phyloP scores from a whole-genome alignment of 2,113 vertebrate genomes.

The Neodontobutis hainanensis region DNA sequence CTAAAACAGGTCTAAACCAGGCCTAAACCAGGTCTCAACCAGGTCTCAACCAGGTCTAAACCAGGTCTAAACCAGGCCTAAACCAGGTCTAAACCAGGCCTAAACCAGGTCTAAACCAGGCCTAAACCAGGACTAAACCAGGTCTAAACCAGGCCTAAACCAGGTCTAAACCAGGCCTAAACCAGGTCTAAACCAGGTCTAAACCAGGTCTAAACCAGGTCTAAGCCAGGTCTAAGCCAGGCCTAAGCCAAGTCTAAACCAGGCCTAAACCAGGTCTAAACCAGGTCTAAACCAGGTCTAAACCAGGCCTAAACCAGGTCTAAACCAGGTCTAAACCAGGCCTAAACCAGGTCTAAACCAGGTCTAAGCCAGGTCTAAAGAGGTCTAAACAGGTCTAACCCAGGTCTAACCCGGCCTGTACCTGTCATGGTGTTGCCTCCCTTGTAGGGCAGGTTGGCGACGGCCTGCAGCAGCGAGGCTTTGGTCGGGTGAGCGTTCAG shows the following conservation, averaged over 20 bases:
- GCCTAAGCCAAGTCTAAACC: too few species aligned
- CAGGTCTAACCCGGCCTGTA: slow-evolving; percentile 34
- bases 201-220: too few species aligned
- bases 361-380: not conserved
- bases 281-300: too few species aligned
- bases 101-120: not conserved
- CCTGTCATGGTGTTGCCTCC: slow-evolving; percentile 97
- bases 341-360: not conserved
- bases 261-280: too few species aligned
- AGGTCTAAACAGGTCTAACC: not conserved
- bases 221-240: not conserved
- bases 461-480: slow-evolving; percentile 82
- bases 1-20: not conserved
- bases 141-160: not conserved
- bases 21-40: not conserved
- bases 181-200: not conserved
- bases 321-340: not conserved
- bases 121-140: too few species aligned
- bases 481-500: slow-evolving; percentile 86
- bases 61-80: not conserved
- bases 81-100: too few species aligned
- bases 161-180: not conserved
- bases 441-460: slow-evolving; percentile 90
- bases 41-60: not conserved
- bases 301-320: too few species aligned